Base-by-base conservation (phyloP, 2,797 vertebrate genomes). In the Anas bahamensis region DNA sequence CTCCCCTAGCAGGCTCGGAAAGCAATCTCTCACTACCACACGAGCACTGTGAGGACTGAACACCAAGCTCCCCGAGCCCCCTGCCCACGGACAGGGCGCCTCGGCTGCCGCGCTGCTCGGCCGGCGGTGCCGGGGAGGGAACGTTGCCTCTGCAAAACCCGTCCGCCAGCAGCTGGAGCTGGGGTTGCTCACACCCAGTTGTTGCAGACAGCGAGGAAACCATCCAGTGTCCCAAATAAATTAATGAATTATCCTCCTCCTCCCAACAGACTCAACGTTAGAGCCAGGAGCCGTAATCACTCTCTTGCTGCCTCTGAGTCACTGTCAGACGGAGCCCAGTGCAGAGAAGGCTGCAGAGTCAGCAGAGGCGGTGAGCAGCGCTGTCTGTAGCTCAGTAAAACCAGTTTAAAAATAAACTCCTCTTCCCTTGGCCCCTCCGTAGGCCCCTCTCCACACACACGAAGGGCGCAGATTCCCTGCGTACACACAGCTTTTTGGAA, bases 201-300 rank as follows among this genome's bases (percentile, higher is more conserved):
- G 83, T 3, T 95, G 74, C 89, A 95, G 95, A 90, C 92, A 80
- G 88, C 23, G 0, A 94, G 91, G 83, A 94, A 96, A 88, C 72
- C 91, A 94, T 96, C 59, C 95, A 78, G 79, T 93, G 91, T 90
- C 95, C 94, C 94, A 94, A 95, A 95, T 78, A 90, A 95, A 91
- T 72, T 90, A 88, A 95, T 83, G 90, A 86, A 94, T 93, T 96
- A 5, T 84, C 92, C 92, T 95, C 86, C 94, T 91, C 83, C 95
- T 97, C 94, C 93, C 91, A 87, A 5, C 75, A 94, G 91, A 73
- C 88, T 87, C 89, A 3, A 4, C 0, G 24, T 53, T 28, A 31
- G 83, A 93, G 94, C 87, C 89, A 71, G 92, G 78, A 92, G 89
- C 86, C 1, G 53, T n/a, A 69, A 94, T 94, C 77, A 28, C 39